Evolutionary conservation across 2,888 invertebrate genomes (phyloP).

Genomic region (Thymelicus lineola): DNA sequence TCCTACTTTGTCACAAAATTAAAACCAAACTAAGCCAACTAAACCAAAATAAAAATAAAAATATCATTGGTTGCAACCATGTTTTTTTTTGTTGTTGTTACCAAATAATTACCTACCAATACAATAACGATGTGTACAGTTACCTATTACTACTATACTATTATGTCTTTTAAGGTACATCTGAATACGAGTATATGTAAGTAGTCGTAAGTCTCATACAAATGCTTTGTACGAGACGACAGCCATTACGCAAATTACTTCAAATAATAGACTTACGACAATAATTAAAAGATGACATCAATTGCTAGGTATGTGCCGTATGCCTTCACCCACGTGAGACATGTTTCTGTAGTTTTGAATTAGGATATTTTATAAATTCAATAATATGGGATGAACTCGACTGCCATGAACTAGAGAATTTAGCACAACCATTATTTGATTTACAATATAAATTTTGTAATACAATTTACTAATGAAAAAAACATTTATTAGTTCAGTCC

Average conservation of each 20-base stretch:
- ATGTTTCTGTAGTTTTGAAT: neutral
- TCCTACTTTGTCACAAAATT: too few relatives aligned
- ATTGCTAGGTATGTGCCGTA: constrained; percentile 55
- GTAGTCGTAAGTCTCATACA: neutral
- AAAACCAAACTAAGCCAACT: too few relatives aligned
- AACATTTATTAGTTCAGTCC: too few relatives aligned
- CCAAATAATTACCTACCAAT: neutral
- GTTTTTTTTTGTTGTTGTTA: too few relatives aligned
- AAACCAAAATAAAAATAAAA: too few relatives aligned
- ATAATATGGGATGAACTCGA: neutral
- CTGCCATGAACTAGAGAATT: too few relatives aligned
- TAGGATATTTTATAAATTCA: neutral
- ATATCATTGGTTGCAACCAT: too few relatives aligned
- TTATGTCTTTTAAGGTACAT: constrained; percentile 47
- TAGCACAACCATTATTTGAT: too few relatives aligned
- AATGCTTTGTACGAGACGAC: constrained; percentile 49
- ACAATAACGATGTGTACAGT: neutral
- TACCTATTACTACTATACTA: constrained; percentile 42
- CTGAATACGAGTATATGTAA: constrained; percentile 39
- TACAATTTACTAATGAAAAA: too few relatives aligned
- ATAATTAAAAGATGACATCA: constrained; percentile 71
- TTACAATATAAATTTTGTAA: too few relatives aligned
- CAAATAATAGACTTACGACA: constrained; percentile 67
- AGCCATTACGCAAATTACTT: constrained; percentile 69
- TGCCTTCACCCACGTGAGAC: constrained; percentile 48